phyloP scores from a whole-genome alignment of 1,140 invertebrate genomes.

The Drosophila melanica region DNA sequence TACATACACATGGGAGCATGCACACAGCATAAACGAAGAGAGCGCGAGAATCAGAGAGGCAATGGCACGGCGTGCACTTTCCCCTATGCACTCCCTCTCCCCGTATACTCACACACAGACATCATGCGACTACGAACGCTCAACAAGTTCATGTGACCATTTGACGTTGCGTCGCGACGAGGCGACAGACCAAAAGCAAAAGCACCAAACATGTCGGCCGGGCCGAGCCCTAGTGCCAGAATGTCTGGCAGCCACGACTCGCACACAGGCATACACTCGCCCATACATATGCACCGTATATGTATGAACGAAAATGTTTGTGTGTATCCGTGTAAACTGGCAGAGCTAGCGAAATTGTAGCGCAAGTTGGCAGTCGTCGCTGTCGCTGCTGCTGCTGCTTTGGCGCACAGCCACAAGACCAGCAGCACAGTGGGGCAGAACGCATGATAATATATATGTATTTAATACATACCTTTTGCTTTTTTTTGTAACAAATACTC shows the following conservation, averaged over 20 bases:
- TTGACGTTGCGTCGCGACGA: conserved; percentile 23
- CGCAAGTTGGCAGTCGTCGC: conserved; percentile 61
- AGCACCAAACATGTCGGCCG: conserved; percentile 47
- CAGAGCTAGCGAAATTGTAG: conserved; percentile 76
- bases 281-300: conserved; percentile 15
- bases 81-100: background rate
- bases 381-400: conserved; percentile 22
- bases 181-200: conserved; percentile 45
- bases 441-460: background rate
- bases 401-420: conserved; percentile 28
- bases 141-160: conserved; percentile 72
- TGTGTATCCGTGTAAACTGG: conserved; percentile 54
- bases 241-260: conserved; percentile 80
- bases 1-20: conserved; percentile 8
- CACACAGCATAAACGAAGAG: conserved; percentile 24
- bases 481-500: background rate
- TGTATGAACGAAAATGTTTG: conserved; percentile 5
- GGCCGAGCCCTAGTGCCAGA: conserved; percentile 70
- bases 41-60: conserved; percentile 31
- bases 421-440: conserved; percentile 61
- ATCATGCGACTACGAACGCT: conserved; percentile 40
- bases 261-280: conserved; percentile 25
- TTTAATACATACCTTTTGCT: background rate
- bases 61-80: conserved; percentile 17
- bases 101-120: conserved; percentile 7